Conservation (phyloP, 1,140 invertebrate genomes). For the Phenacoccus solenopsis region DNA sequence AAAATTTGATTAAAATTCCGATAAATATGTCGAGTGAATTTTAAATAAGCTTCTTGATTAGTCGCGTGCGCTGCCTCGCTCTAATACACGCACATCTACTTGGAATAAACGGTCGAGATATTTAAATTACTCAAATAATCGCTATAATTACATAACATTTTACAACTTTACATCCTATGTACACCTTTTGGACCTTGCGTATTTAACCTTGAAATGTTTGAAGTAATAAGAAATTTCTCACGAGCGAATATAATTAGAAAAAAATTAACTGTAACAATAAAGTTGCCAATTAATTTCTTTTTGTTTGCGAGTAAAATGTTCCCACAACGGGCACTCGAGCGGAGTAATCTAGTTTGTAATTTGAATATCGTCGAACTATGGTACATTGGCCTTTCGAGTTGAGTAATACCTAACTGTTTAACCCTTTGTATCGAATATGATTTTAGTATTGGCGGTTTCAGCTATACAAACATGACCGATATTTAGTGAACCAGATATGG, state of each 20-base stretch:
- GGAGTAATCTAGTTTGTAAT: neutral
- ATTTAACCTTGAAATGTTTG: neutral
- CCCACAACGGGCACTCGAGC: neutral
- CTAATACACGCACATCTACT: too few species aligned
- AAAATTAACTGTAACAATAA: constrained; percentile 3
- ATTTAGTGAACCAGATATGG: too few species aligned
- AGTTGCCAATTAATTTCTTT: neutral
- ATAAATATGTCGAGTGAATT: too few species aligned
- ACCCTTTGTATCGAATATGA: too few species aligned
- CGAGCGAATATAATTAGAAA: neutral
- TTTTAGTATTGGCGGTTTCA: too few species aligned
- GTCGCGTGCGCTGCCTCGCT: too few species aligned
- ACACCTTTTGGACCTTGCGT: neutral
- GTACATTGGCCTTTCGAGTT: constrained; percentile 1
- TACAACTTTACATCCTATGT: neutral
- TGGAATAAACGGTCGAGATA: too few species aligned
- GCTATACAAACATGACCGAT: too few species aligned
- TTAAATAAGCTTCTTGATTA: too few species aligned
- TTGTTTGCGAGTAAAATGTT: neutral
- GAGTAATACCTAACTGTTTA: too few species aligned
- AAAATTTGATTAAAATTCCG: too few species aligned
- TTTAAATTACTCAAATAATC: too few species aligned
- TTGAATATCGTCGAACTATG: neutral
- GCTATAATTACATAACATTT: neutral
- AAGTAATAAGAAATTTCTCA: neutral